Evolutionary conservation across 2,888 invertebrate species (phyloP).

Genomic region (Hofmannophila pseudospretella): DNA sequence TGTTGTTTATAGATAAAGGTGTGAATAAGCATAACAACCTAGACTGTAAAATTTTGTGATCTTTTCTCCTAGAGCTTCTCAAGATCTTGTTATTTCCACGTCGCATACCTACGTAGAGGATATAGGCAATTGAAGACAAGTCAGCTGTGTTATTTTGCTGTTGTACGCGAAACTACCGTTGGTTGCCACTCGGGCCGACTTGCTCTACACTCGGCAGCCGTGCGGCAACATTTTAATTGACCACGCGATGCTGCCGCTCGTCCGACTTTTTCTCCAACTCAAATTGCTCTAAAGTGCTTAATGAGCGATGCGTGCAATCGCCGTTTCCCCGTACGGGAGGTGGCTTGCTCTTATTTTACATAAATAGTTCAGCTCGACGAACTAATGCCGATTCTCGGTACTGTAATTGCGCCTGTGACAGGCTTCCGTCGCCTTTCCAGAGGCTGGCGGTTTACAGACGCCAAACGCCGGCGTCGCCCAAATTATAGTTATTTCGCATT

Average conservation of each 20-base stretch:
- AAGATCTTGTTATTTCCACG: not conserved
- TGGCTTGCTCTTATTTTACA: constrained; percentile 74
- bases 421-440: constrained; percentile 72
- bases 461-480: constrained; percentile 55
- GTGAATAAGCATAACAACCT: no score
- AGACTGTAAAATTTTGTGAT: no score
- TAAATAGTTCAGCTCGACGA: constrained; percentile 72
- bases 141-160: constrained; percentile 14
- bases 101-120: constrained; percentile 9
- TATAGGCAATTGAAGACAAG: constrained; percentile 12
- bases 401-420: constrained; percentile 75
- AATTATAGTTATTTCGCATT: constrained; percentile 73
- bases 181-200: constrained; percentile 24
- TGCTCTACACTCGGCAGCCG: constrained; percentile 45
- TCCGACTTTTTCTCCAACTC: constrained; percentile 70
- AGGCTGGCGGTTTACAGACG: constrained; percentile 55
- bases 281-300: constrained; percentile 78
- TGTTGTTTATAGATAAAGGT: no score
- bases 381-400: constrained; percentile 76
- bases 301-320: constrained; percentile 77
- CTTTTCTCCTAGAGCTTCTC: no score
- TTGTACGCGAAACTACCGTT: constrained; percentile 37
- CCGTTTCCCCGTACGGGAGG: constrained; percentile 72
- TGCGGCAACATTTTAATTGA: constrained; percentile 72
- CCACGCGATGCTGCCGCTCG: constrained; percentile 72